Base-by-base conservation (phyloP, 2,113 vertebrate genomes). In the Acanthochromis polyacanthus region DNA sequence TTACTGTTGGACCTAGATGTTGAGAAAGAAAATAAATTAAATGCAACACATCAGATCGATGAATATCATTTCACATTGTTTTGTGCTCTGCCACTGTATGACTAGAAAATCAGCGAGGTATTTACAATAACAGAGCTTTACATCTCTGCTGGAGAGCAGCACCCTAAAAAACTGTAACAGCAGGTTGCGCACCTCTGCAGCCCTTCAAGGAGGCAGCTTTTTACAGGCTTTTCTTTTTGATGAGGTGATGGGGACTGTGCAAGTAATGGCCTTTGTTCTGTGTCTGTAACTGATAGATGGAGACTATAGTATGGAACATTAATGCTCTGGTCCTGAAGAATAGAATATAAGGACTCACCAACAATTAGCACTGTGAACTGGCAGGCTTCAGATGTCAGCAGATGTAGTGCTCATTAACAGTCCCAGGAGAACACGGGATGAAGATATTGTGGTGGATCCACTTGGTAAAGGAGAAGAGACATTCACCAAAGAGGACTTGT, bases 141-240 rank as follows among this genome's bases (percentile, higher is more conserved):
- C n/a, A n/a, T 58, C 43, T 22, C 75, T 61, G 40, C 60, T 43
- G 53, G 6, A 70, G 68, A 82, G 36, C 22, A 28, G 43, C 71
- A 64, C 30, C 43, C 23, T 58, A 66, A 43, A 70, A 89, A 56
- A 14, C 0, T 51, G 38, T 76, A 74, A 61, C 61, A 78, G 75
- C 66, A 51, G 64, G 67, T 50, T 7, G 9, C 48, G 71, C 83
- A 60, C 66, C 76, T 67, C 79, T 60, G 10, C 36, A 43, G 48
- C n/a, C 62, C 82, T 75, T 74, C 52, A 66, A 61, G 45, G 62
- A 63, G 59, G 17, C 25, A 4, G n/a, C 15, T 51, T 81, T 86
- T 78, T 40, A 74, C 46, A 63, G 61, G 52, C 67, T 53, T 78
- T 83, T 73, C 36, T 70, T 60, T 80, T 73, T 88, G 81, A 89